Evolutionary conservation across 2,113 vertebrate genomes (phyloP).

Genomic region (Rhagologus leucostigma): DNA sequence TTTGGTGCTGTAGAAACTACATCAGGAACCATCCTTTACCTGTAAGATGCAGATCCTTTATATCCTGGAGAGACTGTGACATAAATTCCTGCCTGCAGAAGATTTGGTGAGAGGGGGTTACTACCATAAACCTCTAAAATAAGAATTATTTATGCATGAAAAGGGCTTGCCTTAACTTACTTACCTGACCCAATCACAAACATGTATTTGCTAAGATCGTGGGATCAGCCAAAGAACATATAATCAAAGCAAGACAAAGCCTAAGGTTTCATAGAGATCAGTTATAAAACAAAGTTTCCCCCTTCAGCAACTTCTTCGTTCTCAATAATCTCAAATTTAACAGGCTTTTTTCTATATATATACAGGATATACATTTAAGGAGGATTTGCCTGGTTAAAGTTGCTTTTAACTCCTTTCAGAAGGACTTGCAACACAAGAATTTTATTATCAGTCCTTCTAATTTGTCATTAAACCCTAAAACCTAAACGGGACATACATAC

Average conservation of each 20-base stretch:
- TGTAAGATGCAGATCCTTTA: background rate
- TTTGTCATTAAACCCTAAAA: background rate
- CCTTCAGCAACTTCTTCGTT: background rate
- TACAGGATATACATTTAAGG: background rate
- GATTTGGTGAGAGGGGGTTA: background rate
- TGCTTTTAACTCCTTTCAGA: background rate
- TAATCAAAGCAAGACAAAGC: background rate
- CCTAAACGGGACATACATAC: background rate
- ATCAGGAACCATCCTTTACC: background rate
- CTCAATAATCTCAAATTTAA: background rate
- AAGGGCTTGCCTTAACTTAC: background rate
- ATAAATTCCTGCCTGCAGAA: background rate
- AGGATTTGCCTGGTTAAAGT: background rate
- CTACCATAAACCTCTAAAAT: background rate
- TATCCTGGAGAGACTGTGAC: background rate
- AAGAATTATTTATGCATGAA: background rate
- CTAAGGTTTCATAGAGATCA: background rate
- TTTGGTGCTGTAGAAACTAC: background rate
- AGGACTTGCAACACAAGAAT: background rate
- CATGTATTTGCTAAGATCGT: background rate
- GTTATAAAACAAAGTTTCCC: background rate
- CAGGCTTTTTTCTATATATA: background rate
- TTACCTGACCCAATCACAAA: background rate
- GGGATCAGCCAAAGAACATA: background rate
- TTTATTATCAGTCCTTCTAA: background rate